Evolutionary conservation across 2,797 vertebrate species (phyloP).

Genomic region (Momotus momota): DNA sequence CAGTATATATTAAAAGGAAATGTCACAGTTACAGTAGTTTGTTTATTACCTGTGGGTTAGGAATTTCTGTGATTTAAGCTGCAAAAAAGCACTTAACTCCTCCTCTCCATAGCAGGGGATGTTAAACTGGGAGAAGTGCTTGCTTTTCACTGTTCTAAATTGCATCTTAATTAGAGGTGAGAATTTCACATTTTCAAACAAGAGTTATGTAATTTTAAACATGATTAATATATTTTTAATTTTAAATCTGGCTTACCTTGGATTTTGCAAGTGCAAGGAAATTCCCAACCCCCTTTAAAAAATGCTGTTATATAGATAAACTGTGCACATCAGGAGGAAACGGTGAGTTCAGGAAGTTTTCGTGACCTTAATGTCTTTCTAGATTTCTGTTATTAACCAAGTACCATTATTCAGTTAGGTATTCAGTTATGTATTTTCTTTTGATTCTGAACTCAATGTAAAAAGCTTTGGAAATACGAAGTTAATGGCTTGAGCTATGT

Average conservation of each 20-base stretch:
- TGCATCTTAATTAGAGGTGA: neutral
- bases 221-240: neutral
- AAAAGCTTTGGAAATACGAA: neutral
- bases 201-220: neutral
- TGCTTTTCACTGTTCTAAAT: neutral
- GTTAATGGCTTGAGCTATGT: neutral
- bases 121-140: neutral
- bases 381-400: neutral
- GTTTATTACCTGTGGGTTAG: neutral
- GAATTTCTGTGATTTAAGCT: neutral
- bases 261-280: neutral
- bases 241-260: neutral
- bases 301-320: neutral
- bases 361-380: neutral
- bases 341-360: neutral
- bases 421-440: neutral
- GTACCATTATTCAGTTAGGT: neutral
- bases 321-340: neutral
- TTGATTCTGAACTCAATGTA: neutral
- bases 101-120: neutral
- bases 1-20: fast-evolving
- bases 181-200: neutral
- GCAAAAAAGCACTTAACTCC: neutral
- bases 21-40: neutral
- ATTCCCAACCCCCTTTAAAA: neutral